phyloP scores from a whole-genome alignment of 2,888 invertebrate genomes.

The Escarpia spicata region DNA sequence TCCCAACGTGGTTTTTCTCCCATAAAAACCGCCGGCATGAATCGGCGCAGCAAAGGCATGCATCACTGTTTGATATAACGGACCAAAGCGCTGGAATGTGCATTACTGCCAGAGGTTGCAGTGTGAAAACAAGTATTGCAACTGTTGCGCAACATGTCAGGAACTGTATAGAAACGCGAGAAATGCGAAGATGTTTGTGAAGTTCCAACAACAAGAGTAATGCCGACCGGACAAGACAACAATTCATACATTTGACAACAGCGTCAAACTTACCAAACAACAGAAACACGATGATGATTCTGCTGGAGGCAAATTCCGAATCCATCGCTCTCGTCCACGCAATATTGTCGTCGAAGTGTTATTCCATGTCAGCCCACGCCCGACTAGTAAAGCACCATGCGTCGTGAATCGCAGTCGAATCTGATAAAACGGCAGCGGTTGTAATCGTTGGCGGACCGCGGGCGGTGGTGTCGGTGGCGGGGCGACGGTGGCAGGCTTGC shows the following conservation, averaged over 20 bases:
- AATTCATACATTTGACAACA: not conserved
- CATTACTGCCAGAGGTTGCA: not conserved
- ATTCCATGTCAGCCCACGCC: not conserved
- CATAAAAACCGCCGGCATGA: not conserved
- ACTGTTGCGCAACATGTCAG: not conserved
- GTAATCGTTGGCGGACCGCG: not conserved
- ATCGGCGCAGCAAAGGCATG: not conserved
- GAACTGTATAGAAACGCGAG: not conserved
- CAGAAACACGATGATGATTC: not conserved
- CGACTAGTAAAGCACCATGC: not conserved
- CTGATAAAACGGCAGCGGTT: not conserved
- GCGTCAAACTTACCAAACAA: not conserved
- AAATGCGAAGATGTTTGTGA: not conserved
- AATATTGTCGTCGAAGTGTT: not conserved
- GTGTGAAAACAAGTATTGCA: not conserved
- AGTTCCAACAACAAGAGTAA: not conserved
- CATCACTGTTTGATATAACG: not conserved
- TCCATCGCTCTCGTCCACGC: not conserved
- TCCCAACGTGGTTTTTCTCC: not conserved
- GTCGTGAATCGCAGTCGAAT: not conserved
- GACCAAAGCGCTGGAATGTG: not conserved
- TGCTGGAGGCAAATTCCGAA: not conserved
- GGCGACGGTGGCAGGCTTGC: not conserved
- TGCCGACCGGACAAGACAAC: not conserved
- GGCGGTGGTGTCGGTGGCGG: not conserved